These are phyloP conservation scores for Formica aserva DNA, from an alignment of 2,888 invertebrate genomes.

Conservation along the genomic window DNA sequence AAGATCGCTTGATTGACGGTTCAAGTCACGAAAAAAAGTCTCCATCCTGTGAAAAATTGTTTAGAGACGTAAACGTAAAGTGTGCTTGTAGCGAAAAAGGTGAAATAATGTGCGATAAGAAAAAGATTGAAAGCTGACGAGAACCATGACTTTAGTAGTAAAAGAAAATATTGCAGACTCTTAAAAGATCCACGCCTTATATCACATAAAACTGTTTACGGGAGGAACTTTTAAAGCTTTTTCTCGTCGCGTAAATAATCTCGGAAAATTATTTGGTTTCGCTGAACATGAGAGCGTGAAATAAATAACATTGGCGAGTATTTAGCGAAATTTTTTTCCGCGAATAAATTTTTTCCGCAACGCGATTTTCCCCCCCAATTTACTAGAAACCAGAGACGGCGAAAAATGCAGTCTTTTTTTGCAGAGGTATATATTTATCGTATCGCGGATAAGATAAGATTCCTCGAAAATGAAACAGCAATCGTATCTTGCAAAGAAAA, in stretches of 20 bases:
- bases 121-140: neutral
- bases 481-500: neutral
- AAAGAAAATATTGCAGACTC: neutral
- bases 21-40: neutral
- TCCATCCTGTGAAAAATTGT: neutral
- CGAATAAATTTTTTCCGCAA: neutral
- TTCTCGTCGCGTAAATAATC: neutral
- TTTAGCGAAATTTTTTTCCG: neutral
- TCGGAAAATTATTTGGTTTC: slow-evolving; percentile 3
- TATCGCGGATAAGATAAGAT: neutral
- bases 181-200: neutral
- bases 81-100: neutral
- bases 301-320: neutral
- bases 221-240: neutral
- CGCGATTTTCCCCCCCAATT: neutral
- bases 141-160: neutral
- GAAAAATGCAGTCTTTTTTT: neutral
- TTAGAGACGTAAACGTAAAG: neutral
- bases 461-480: neutral
- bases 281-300: neutral
- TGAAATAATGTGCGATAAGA: neutral
- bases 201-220: slow-evolving; percentile 6
- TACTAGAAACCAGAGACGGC: neutral
- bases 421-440: neutral
- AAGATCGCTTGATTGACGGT: slow-evolving; percentile 9